Conservation (phyloP, 2,888 invertebrate genomes). For the Orgyia antiqua region DNA sequence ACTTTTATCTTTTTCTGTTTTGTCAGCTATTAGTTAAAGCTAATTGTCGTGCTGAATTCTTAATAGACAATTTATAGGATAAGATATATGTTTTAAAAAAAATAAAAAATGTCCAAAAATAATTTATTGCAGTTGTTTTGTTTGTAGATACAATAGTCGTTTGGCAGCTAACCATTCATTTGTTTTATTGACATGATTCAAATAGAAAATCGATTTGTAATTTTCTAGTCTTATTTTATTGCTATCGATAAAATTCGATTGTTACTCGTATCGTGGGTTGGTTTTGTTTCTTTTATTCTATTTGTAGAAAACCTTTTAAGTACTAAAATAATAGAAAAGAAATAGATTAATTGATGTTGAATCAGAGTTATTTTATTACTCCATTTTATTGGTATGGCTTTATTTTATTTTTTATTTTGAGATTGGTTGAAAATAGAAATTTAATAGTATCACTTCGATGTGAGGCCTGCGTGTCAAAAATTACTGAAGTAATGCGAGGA, state of each 20-base stretch:
- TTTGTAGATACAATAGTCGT: constrained; percentile 1
- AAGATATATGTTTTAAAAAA: constrained; percentile 3
- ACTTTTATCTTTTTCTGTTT: constrained; percentile 1
- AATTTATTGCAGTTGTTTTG: constrained; percentile 1
- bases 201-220: neutral
- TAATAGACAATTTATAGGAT: constrained; percentile 1
- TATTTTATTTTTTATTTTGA: too few relatives aligned
- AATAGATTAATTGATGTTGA: too few relatives aligned
- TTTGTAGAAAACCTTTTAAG: too few relatives aligned
- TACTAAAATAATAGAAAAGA: too few relatives aligned
- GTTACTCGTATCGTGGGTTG: constrained; percentile 3
- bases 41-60: constrained; percentile 1
- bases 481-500: too few relatives aligned
- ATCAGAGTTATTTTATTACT: too few relatives aligned
- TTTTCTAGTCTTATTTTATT: neutral
- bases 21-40: constrained; percentile 2
- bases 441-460: too few relatives aligned
- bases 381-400: too few relatives aligned
- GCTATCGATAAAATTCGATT: neutral
- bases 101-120: neutral
- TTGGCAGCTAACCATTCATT: constrained; percentile 2
- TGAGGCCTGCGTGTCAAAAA: too few relatives aligned
- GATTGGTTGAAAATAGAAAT: too few relatives aligned
- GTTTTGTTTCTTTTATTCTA: too few relatives aligned
- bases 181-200: too few relatives aligned